Base-by-base conservation (phyloP, 2,113 vertebrate genomes). In the Dendrocopos noguchii region DNA sequence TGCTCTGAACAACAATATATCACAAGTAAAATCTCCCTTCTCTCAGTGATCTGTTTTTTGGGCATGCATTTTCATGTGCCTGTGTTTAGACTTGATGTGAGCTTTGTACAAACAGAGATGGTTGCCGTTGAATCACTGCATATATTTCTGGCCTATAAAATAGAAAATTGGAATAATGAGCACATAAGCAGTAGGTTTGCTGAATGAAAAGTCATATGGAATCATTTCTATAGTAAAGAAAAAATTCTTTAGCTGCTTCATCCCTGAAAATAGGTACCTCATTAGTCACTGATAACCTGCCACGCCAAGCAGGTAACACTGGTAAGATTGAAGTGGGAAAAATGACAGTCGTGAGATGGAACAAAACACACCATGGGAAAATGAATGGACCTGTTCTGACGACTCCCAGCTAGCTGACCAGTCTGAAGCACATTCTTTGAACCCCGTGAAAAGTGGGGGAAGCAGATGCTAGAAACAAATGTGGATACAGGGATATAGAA, bases 241-340 rank as follows among this genome's bases (percentile, higher is more conserved):
- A 89, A 81, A 87, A 34, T 46, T 53, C 60, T 94, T 93, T 27
- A 85, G 46, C 73, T 34, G 33, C 53, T 66, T 87, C 83, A 56
- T 66, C 39, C 44, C 56, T 79, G 68, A 67, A 84, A 90, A 82
- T n/a, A 84, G 44, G 50, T 70, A 44, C 31, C 28, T 88, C 39
- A 31, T 88, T 60, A 88, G 86, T 71, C 57, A 86, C 80, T 59
- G 76, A 94, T 78, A 81, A 79, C 78, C 27, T 87, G 50, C 67
- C 12, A 21, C 34, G 75, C 50, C 44, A 81, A 93, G 75, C 86
- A 90, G 81, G 78, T 91, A 89, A 75, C 84, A 88, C 84, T 31
- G 64, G 88, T 70, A 74, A 72, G 46, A 68, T 53, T 3, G 4
- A 95, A 90, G n/a, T 16, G 76, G 89, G 87, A 89, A 73, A 88